These are phyloP conservation scores for Parnassius glacialis DNA, from an alignment of 2,888 invertebrate species.

Conservation along the genomic window DNA sequence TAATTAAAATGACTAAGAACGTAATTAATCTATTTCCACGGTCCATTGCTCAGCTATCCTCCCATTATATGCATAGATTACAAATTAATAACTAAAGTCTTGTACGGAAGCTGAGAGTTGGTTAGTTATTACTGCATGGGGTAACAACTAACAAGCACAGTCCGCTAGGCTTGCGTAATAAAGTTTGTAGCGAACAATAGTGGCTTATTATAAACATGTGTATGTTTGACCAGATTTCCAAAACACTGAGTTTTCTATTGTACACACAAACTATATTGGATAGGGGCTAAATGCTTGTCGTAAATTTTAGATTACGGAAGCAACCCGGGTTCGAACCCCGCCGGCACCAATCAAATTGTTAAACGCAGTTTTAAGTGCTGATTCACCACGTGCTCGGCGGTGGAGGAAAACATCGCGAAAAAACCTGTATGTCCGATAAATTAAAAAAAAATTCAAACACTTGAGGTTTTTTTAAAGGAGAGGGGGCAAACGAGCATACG, in stretches of 20 bases:
- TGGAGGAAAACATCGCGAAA: too few relatives aligned
- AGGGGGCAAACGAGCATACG: too few relatives aligned
- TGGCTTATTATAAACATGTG: slow-evolving; percentile 6
- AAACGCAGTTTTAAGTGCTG: too few relatives aligned
- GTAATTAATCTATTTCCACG: slow-evolving; percentile 6
- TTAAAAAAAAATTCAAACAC: too few relatives aligned
- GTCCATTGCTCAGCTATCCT: slow-evolving; percentile 14
- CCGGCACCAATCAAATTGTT: too few relatives aligned
- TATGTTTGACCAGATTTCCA: slow-evolving; percentile 11
- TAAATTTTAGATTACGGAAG: too few relatives aligned
- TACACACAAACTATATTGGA: slow-evolving; percentile 1
- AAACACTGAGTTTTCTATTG: slow-evolving; percentile 15
- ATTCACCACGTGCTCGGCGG: too few relatives aligned
- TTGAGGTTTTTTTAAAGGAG: too few relatives aligned
- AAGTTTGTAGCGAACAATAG: slow-evolving; percentile 14
- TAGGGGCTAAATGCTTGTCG: too few relatives aligned
- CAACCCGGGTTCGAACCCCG: too few relatives aligned
- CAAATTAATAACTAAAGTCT: background rate
- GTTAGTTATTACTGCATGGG: background rate
- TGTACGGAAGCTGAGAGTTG: too few relatives aligned
- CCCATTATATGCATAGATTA: slow-evolving; percentile 11
- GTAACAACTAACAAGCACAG: background rate
- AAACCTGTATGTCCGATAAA: too few relatives aligned
- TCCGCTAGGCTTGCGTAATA: slow-evolving; percentile 14
- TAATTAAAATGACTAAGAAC: background rate